phyloP scores from a whole-genome alignment of 2,888 invertebrate genomes.

The Rosalia funebris region DNA sequence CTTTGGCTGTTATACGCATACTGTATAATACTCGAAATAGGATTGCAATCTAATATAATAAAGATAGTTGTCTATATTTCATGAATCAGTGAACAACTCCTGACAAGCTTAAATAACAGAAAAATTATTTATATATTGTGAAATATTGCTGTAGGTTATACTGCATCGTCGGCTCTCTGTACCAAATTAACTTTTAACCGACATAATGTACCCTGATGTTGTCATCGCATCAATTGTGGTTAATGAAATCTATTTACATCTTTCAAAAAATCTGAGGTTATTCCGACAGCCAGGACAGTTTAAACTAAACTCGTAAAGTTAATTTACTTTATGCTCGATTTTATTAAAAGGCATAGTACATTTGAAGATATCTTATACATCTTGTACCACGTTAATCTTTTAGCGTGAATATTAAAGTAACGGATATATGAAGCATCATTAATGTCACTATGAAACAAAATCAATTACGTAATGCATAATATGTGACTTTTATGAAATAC shows the following conservation, averaged over 20 bases:
- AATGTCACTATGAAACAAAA: not conserved
- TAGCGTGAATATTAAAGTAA: not conserved
- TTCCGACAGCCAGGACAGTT: not conserved
- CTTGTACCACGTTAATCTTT: not conserved
- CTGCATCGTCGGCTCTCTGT: slow-evolving; percentile 18
- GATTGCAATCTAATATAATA: too few species aligned
- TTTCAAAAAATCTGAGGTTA: not conserved
- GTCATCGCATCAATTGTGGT: slow-evolving; percentile 1
- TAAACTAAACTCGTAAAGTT: not conserved
- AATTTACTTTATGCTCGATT: not conserved
- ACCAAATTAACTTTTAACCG: not conserved
- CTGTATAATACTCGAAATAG: too few species aligned
- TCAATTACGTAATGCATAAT: not conserved
- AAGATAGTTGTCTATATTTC: too few species aligned
- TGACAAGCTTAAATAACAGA: too few species aligned
- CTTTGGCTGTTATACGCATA: too few species aligned
- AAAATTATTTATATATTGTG: too few species aligned
- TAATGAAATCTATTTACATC: not conserved
- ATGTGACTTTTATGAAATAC: not conserved
- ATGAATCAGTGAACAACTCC: too few species aligned
- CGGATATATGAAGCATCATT: not conserved
- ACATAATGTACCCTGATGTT: not conserved
- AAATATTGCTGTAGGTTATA: too few species aligned
- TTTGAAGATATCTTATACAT: not conserved
- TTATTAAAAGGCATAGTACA: not conserved